phyloP scores from a whole-genome alignment of 2,888 invertebrate genomes.

The Choristoneura rosaceana region DNA sequence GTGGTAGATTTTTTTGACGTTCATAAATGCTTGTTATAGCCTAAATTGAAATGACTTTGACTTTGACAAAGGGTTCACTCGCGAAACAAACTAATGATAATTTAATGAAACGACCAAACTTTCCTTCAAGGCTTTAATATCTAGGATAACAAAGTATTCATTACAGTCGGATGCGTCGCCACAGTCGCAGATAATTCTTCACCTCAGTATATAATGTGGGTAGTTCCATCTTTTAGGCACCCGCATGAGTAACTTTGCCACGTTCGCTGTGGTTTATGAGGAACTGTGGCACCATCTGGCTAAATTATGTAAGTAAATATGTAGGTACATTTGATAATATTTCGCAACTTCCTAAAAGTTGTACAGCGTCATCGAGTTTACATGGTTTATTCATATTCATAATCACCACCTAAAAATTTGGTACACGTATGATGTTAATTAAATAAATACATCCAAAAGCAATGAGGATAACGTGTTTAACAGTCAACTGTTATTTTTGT shows the following conservation, averaged over 20 bases:
- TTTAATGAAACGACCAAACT: conserved; percentile 31
- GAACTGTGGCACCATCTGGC: not conserved
- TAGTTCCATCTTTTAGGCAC: not conserved
- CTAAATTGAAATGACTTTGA: no score
- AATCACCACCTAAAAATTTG: no score
- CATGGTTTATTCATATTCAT: no score
- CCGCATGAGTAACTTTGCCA: not conserved
- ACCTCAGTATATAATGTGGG: not conserved
- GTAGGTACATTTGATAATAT: conserved; percentile 1
- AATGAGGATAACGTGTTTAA: no score
- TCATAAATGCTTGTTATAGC: no score
- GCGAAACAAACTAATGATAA: conserved; percentile 25
- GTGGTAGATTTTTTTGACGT: no score
- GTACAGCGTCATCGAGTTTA: not conserved
- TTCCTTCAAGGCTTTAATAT: conserved; percentile 12
- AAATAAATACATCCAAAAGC: no score
- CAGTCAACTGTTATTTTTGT: no score
- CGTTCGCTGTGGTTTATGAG: conserved; percentile 5
- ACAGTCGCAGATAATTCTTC: not conserved
- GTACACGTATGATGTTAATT: no score
- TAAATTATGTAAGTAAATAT: not conserved
- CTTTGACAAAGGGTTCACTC: not conserved
- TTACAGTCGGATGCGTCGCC: conserved; percentile 10
- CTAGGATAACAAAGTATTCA: conserved; percentile 16
- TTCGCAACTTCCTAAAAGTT: not conserved